phyloP scores from a whole-genome alignment of 2,888 invertebrate genomes.

The Papilio elwesi region DNA sequence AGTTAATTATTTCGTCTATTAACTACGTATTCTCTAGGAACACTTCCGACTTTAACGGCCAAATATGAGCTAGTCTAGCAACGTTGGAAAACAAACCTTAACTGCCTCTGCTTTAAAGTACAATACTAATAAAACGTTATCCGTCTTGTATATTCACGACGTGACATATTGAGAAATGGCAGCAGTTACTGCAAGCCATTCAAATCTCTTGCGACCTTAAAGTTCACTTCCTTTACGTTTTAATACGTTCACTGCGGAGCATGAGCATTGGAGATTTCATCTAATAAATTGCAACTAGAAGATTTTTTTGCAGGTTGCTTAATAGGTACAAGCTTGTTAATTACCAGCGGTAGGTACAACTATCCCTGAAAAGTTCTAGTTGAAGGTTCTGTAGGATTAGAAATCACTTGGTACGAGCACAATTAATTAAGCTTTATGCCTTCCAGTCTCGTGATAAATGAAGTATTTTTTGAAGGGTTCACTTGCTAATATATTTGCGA shows the following conservation, averaged over 20 bases:
- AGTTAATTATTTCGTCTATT: slow-evolving; percentile 15
- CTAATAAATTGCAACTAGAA: background rate
- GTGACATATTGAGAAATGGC: slow-evolving; percentile 36
- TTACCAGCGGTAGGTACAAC: too few relatives aligned
- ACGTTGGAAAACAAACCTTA: background rate
- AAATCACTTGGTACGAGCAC: too few relatives aligned
- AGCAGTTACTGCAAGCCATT: slow-evolving; percentile 26
- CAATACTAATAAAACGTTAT: background rate
- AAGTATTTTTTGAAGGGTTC: too few relatives aligned
- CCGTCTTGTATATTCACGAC: slow-evolving; percentile 7
- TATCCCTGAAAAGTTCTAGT: too few relatives aligned
- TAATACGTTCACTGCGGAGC: slow-evolving; percentile 21
- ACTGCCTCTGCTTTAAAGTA: background rate
- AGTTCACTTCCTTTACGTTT: slow-evolving; percentile 29
- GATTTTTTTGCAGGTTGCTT: background rate
- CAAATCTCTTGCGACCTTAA: slow-evolving; percentile 36
- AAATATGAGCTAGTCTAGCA: background rate
- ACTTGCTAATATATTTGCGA: too few relatives aligned
- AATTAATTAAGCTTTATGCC: too few relatives aligned
- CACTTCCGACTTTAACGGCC: slow-evolving; percentile 24
- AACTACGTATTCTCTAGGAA: slow-evolving; percentile 6
- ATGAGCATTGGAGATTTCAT: background rate
- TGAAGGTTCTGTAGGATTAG: too few relatives aligned
- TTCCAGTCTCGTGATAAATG: too few relatives aligned
- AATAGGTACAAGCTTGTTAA: background rate